A percentile compares a stretch with the other conserved stretches of the same genome.
These are phyloP conservation scores for Proterorhinus semilunaris DNA, from an alignment of 2,113 vertebrate species.

Conservation along the genomic window DNA sequence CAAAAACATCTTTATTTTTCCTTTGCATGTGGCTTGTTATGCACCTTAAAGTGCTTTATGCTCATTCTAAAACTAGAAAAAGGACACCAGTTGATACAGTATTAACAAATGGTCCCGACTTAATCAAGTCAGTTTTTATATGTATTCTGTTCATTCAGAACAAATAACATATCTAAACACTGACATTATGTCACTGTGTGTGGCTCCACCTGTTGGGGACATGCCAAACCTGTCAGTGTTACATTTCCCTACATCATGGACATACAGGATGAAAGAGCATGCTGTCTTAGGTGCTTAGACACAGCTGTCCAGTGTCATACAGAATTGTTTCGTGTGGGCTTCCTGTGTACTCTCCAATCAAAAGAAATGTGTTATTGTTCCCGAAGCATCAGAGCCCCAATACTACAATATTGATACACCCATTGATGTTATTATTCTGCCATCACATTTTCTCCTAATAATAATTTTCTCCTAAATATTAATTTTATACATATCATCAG, in stretches of 20 bases:
- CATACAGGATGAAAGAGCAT: conserved; percentile 45
- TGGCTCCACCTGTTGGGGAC: conserved; percentile 53
- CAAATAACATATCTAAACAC: background rate
- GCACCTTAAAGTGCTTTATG: conserved; percentile 16
- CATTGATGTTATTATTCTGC: no score
- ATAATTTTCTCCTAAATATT: no score
- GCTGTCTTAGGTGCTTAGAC: conserved; percentile 40
- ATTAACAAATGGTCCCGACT: background rate
- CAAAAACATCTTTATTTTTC: conserved; percentile 13
- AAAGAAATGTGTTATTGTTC: background rate
- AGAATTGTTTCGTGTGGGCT: conserved; percentile 33
- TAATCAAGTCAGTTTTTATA: background rate
- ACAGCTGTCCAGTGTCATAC: conserved; percentile 49
- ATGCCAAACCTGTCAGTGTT: conserved; percentile 36
- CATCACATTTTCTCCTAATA: no score
- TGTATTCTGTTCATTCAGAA: background rate
- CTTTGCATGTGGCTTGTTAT: background rate
- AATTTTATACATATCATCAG: no score
- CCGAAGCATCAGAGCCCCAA: background rate
- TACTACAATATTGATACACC: background rate
- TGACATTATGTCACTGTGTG: conserved; percentile 38
- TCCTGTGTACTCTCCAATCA: background rate
- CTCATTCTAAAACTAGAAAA: no score
- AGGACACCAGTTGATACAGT: no score
- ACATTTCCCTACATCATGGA: conserved; percentile 21